Evolutionary conservation across 1,140 invertebrate species (phyloP), one percentile per base, ranked within the genome.

Genomic region (Dendrolimus punctatus): DNA sequence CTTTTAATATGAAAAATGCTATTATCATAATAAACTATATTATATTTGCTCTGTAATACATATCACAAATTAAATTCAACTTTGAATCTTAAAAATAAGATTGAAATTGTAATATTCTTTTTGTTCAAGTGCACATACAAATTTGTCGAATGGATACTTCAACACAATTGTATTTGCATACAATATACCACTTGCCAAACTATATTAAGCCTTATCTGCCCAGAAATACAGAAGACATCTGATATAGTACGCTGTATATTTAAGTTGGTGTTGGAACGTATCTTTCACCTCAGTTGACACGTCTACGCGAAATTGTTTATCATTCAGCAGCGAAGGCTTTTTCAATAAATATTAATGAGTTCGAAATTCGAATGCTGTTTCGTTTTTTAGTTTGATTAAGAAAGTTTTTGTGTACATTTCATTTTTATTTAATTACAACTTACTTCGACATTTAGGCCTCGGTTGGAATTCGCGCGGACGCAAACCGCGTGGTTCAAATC

Each of bases 301-400:
- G 45, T 46, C 69, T 64, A 76, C 65, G 71, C 23, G 69, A 78
- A 79, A 84, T 81, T 84, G 76, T 81, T 83, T 80, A 76, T 71
- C 76, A 83, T 82, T 82, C 79, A 23, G 46, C 44, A 71, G 73
- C 53, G 49, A 64, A 69, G 55, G 55, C 76, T 80, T 80, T 77
- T 84, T 80, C 80, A 76, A 84, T 84, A 84, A 84, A 84, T 81
- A 80, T 84, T 81, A 76, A 84, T 80, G 73, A 81, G 73, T 71
- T 84, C 62, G 55, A 57, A 67, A 71, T 56, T 60, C 70, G 37
- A 71, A 71, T 69, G 70, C 53, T 62, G 64, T 62, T 56, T 68
- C 62, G 60, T 66, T 66, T 63, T 65, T 70, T 68, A 73, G 62
- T 77, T 74, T 76, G 76, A 81, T 84, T 80, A 84, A 71, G 63